Conservation (phyloP, 2,797 vertebrate species). For the Cuniculus paca region DNA sequence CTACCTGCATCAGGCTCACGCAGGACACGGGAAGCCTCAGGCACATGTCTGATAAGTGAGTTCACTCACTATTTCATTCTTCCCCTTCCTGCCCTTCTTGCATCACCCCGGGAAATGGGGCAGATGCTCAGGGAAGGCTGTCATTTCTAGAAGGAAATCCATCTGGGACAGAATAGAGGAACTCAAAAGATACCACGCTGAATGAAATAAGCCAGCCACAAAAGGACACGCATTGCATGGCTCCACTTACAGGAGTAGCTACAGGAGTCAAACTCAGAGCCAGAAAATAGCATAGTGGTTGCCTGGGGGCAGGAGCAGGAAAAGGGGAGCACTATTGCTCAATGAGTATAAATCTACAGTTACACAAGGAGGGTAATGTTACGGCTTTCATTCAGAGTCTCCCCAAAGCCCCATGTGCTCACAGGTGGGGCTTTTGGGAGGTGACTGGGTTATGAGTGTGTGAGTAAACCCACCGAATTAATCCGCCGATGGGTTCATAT, state of each 20-base stretch:
- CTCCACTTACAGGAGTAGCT: neutral
- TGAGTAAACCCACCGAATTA: neutral
- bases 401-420: neutral
- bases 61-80: accelerated
- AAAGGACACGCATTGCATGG: neutral
- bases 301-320: too few species aligned
- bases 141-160: neutral
- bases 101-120: neutral
- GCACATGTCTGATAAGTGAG: neutral
- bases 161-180: neutral
- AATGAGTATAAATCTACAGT: neutral
- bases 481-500: neutral
- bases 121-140: neutral
- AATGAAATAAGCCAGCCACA: neutral
- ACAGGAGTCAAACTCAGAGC: neutral
- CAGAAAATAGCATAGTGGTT: neutral
- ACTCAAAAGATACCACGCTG: neutral
- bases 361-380: neutral
- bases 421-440: neutral
- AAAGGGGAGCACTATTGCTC: accelerated
- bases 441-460: neutral
- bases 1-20: accelerated
- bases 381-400: neutral
- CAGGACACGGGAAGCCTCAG: too few species aligned
- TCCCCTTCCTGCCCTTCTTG: neutral